Percentiles rank a stretch among this genome's conserved stretches.
Evolutionary conservation across 2,888 invertebrate species (phyloP).

Genomic region (Ophraella communa): DNA sequence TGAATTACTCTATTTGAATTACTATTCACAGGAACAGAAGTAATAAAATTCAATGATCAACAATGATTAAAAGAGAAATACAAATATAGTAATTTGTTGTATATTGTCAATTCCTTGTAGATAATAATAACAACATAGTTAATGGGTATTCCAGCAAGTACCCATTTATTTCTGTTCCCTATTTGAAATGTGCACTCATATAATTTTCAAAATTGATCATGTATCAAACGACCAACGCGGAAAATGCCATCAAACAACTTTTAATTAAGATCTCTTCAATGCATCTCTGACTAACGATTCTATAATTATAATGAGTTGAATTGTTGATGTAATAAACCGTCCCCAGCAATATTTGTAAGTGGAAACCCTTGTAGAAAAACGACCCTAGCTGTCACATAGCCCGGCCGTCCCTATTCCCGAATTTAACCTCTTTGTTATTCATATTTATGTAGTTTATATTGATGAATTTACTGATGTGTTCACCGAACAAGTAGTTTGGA

Average conservation of each 20-base stretch:
- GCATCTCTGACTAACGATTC: conserved; percentile 53
- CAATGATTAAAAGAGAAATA: not conserved
- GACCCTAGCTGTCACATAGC: conserved; percentile 38
- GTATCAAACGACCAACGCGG: conserved; percentile 11
- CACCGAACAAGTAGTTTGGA: conserved; percentile 38
- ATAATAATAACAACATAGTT: not conserved
- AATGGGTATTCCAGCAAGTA: not conserved
- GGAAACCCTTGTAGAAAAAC: conserved; percentile 47
- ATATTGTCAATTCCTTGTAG: not conserved
- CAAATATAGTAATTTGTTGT: not conserved
- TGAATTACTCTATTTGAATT: no score
- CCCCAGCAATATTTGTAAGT: conserved; percentile 54
- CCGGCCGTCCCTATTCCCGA: conserved; percentile 26
- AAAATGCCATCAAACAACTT: conserved; percentile 26
- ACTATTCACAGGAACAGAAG: no score
- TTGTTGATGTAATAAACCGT: conserved; percentile 60
- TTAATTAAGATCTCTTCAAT: conserved; percentile 37
- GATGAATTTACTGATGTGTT: conserved; percentile 31
- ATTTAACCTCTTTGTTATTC: conserved; percentile 43
- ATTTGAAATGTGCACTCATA: conserved; percentile 3
- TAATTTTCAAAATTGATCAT: conserved; percentile 20
- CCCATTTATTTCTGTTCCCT: not conserved
- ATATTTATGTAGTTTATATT: conserved; percentile 41
- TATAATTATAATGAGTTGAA: conserved; percentile 61
- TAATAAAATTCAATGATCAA: no score